A percentile compares a stretch with the other conserved stretches of the same genome.
Conservation (phyloP, 2,797 vertebrate species). For the Austrolebias charrua region DNA sequence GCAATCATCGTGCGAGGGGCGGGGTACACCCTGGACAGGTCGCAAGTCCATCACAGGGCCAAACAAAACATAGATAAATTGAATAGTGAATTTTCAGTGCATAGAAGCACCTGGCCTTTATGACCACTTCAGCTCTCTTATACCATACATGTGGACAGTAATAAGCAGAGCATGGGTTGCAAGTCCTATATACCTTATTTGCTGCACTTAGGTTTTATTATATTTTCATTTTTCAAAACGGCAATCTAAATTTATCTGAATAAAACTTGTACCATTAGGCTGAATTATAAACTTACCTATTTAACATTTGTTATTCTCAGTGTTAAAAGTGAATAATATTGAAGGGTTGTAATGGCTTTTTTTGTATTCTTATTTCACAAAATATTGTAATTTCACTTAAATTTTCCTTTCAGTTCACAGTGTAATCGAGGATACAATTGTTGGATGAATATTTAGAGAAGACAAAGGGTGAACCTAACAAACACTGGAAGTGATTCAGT, state of each 20-base stretch:
- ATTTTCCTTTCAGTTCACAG: slow-evolving; percentile 3
- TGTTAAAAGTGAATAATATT: not conserved
- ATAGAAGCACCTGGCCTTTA: not conserved
- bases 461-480: not conserved
- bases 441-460: slow-evolving; percentile 12
- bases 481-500: slow-evolving; percentile 19
- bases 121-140: not conserved
- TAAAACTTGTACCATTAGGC: not conserved
- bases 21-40: too few species aligned
- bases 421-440: slow-evolving; percentile 1
- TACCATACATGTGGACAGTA: not conserved
- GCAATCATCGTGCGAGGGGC: too few species aligned
- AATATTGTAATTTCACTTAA: not conserved
- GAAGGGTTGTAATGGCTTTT: slow-evolving; percentile 1
- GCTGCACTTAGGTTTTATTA: slow-evolving; percentile 12
- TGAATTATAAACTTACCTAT: not conserved
- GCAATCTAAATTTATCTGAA: slow-evolving; percentile 1
- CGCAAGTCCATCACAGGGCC: too few species aligned
- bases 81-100: too few species aligned
- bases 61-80: too few species aligned
- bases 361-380: slow-evolving; percentile 2
- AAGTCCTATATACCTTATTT: slow-evolving; percentile 4
- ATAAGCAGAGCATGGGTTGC: not conserved
- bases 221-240: not conserved
- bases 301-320: not conserved